These are phyloP conservation scores for Protonibea diacanthus DNA, from an alignment of 2,797 vertebrate species.

Conservation along the genomic window DNA sequence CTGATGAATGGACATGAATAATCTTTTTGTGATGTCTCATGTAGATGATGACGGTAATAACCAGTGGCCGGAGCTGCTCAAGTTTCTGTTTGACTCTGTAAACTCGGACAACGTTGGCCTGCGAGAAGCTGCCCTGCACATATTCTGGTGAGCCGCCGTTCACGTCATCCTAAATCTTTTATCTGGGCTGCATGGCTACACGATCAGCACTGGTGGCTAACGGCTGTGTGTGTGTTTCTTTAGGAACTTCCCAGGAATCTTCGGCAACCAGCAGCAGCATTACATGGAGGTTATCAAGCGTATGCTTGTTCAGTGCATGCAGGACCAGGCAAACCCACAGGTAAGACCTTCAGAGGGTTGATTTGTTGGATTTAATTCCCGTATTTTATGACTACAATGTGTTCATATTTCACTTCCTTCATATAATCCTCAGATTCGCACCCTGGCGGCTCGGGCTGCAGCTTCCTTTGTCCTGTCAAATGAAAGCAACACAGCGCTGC, in stretches of 20 bases:
- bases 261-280: slow-evolving; percentile 99
- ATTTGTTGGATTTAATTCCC: accelerated
- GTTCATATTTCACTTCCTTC: background rate
- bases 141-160: slow-evolving; percentile 92
- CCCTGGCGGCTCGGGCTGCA: slow-evolving; percentile 93
- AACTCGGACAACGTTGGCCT: slow-evolving; percentile 93
- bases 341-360: slow-evolving; percentile 68
- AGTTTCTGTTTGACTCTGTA: slow-evolving; percentile 98
- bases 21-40: background rate
- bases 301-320: slow-evolving; percentile 99
- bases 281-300: slow-evolving; percentile 99
- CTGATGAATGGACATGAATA: no score
- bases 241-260: slow-evolving; percentile 99
- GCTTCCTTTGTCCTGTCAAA: slow-evolving; percentile 96
- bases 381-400: background rate
- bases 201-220: background rate
- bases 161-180: background rate
- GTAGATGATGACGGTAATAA: slow-evolving; percentile 97
- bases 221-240: background rate
- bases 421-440: slow-evolving; percentile 88
- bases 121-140: slow-evolving; percentile 95
- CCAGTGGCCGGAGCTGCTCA: slow-evolving; percentile 97
- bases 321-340: slow-evolving; percentile 95
- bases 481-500: slow-evolving; percentile 92
- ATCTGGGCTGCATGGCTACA: background rate